Conservation (phyloP, 2,113 vertebrate species). For the Tachuris rubrigastra region DNA sequence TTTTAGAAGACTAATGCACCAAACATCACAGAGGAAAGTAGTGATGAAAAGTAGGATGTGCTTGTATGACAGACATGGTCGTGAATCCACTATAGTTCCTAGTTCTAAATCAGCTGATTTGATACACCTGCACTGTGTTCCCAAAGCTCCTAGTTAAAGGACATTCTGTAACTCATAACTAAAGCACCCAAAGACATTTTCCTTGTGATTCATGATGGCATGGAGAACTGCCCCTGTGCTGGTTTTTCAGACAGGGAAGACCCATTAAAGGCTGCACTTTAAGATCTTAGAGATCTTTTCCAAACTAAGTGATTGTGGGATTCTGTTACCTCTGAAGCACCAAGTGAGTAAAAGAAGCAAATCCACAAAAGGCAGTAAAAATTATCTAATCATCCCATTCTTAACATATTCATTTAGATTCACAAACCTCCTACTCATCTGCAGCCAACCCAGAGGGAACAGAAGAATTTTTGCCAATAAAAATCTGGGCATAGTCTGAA, state of each 20-base stretch:
- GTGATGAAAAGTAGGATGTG: neutral
- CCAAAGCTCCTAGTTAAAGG: neutral
- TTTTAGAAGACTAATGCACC: neutral
- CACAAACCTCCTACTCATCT: neutral
- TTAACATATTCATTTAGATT: neutral
- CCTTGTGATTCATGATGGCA: neutral
- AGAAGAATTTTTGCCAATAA: neutral
- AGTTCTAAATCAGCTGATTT: neutral
- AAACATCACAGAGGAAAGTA: neutral
- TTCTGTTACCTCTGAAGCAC: neutral
- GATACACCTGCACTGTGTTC: neutral
- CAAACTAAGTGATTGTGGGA: neutral
- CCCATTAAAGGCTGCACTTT: neutral
- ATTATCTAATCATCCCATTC: neutral
- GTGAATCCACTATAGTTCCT: neutral
- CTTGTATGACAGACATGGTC: neutral
- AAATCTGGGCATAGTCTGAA: neutral
- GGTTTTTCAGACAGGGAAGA: neutral
- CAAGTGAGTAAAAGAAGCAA: neutral
- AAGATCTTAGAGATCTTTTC: neutral
- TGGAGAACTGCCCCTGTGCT: neutral
- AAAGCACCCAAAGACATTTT: neutral
- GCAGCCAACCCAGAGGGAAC: neutral
- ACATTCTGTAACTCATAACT: neutral
- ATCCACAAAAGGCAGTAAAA: neutral